Percentiles rank a stretch among this genome's conserved stretches.
Evolutionary conservation across 1,140 invertebrate genomes (phyloP).

Genomic region (Globodera ellingtonae): DNA sequence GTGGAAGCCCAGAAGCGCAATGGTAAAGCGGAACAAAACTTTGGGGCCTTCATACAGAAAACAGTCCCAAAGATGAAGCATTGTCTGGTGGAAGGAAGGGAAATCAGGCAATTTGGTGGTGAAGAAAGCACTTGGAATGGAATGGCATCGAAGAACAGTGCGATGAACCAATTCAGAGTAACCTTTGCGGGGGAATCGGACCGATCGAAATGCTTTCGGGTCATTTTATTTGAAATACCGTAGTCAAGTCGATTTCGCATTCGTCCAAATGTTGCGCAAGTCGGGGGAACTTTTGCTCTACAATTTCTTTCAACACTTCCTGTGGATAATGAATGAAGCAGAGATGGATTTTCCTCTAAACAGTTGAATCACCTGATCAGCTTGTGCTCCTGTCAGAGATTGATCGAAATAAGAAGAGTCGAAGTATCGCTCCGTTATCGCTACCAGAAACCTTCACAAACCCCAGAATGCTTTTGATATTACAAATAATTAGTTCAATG

Average conservation of each 20-base stretch:
- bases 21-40: conserved; percentile 80
- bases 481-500: neutral
- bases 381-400: conserved; percentile 69
- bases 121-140: conserved; percentile 67
- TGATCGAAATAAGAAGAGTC: conserved; percentile 69
- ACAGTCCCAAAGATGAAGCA: conserved; percentile 78
- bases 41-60: conserved; percentile 90
- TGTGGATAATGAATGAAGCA: conserved; percentile 46
- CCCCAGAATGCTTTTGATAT: neutral
- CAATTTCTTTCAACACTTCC: conserved; percentile 68
- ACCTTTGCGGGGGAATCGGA: conserved; percentile 44
- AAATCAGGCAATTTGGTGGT: neutral
- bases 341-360: conserved; percentile 1
- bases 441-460: conserved; percentile 65
- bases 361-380: conserved; percentile 64
- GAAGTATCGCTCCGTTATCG: conserved; percentile 69
- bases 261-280: conserved; percentile 67
- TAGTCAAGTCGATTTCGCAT: conserved; percentile 69
- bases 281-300: conserved; percentile 67
- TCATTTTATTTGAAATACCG: conserved; percentile 34
- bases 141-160: conserved; percentile 70
- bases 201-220: neutral
- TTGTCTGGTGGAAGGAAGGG: conserved; percentile 65
- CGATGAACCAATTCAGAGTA: conserved; percentile 71
- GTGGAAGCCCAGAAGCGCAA: conserved; percentile 77